Base-by-base conservation (phyloP, 2,888 invertebrate species). In the Microplitis deprimator region DNA sequence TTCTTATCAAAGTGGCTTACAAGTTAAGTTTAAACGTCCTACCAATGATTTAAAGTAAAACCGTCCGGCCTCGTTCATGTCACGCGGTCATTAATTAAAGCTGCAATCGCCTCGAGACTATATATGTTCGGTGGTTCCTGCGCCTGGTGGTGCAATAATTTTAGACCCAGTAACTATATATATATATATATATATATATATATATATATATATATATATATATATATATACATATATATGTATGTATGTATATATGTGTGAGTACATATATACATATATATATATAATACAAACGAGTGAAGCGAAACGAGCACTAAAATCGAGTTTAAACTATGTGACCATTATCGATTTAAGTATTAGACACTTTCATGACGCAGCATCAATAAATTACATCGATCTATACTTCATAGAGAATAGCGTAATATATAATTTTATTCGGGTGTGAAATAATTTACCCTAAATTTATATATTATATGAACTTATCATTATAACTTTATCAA, bases 31-130 rank as follows among this genome's bases (percentile, higher is more conserved):
- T 50, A 71, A 77, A 70, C 40, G 70, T 70, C 74, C 65, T 68
- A 61, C 50, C 67, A 67, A 77, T 77, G 77, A 77, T 77, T 77
- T 77, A 77, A 77, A 75, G 74, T 70, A 61, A 68, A 74, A 77
- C 71, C 74, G 77, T 67, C 74, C 68, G 81, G 77, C 81, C 81
- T 80, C 83, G 81, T 84, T 83, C 84, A 81, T 82, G 81, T 81
- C 79, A 79, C 79, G 74, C 75, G 70, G 78, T 81, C 81, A 84
- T 85, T 83, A 84, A 85, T 85, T 85, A 83, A 82, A 73, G 70
- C 79, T 75, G 75, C 77, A 74, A 77, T 74, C 77, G 70, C 74
- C 70, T 40, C 68, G 40, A 41, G 40, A 73, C 67, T 77, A 73
- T 77, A 76, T 73, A 73, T 73, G 65, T 8, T 20, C 50, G 13